phyloP scores from a whole-genome alignment of 2,888 invertebrate genomes.

The Cosmorhoe ocellata region DNA sequence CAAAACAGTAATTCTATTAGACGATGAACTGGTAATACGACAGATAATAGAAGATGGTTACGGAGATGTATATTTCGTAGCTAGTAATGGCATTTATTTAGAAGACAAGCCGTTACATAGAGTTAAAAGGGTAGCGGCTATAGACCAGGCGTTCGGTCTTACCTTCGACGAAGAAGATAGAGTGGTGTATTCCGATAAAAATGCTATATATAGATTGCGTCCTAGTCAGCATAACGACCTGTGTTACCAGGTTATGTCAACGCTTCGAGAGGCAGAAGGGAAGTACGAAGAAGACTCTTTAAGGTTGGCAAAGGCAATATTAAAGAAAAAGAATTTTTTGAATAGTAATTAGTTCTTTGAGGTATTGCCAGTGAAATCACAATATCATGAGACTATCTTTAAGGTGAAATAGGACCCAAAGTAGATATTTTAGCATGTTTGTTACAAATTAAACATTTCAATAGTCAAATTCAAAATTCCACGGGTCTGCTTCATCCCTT shows the following conservation, averaged over 20 bases:
- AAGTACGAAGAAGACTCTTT: not conserved
- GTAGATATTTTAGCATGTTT: too few species aligned
- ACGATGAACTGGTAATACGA: slow-evolving; percentile 53
- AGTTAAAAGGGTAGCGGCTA: slow-evolving; percentile 52
- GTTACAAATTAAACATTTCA: too few species aligned
- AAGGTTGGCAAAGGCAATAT: slow-evolving; percentile 3
- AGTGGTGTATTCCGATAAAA: slow-evolving; percentile 59
- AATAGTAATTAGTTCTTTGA: not conserved
- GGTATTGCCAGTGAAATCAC: too few species aligned
- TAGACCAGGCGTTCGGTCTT: slow-evolving; percentile 59
- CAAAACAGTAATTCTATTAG: slow-evolving; percentile 43
- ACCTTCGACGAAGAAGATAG: slow-evolving; percentile 64
- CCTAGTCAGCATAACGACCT: slow-evolving; percentile 44
- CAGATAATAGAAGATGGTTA: slow-evolving; percentile 65
- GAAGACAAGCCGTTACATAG: slow-evolving; percentile 60
- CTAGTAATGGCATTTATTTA: slow-evolving; percentile 57
- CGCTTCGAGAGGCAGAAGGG: slow-evolving; percentile 1
- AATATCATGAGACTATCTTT: too few species aligned
- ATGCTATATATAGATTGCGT: slow-evolving; percentile 54
- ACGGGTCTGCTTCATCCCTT: too few species aligned
- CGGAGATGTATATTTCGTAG: slow-evolving; percentile 64
- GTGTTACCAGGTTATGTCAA: slow-evolving; percentile 44
- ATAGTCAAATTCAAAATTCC: too few species aligned
- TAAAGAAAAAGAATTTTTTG: not conserved
- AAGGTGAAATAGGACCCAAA: too few species aligned